Percentiles rank a stretch among this genome's conserved stretches.
Evolutionary conservation across 2,113 vertebrate species (phyloP).

Genomic region (Indri indri): DNA sequence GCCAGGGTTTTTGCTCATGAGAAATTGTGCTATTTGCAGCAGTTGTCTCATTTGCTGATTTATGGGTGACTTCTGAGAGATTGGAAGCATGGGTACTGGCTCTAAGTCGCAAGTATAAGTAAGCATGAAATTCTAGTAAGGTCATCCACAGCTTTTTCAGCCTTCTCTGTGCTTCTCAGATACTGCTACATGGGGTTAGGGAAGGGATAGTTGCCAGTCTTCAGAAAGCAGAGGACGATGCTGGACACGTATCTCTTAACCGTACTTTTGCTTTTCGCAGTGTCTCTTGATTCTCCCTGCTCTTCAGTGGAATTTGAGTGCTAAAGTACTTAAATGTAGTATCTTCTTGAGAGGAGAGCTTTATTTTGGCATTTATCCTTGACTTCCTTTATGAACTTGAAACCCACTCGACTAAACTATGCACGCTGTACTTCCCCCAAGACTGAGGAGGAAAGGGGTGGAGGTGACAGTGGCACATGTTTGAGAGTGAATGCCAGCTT

Average conservation of each 20-base stretch:
- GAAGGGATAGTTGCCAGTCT: background rate
- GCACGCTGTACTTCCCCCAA: background rate
- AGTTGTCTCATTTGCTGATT: constrained; percentile 46
- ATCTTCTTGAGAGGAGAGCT: background rate
- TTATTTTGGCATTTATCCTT: constrained; percentile 2
- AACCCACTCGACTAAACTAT: background rate
- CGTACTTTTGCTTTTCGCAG: background rate
- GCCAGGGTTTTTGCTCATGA: constrained; percentile 21
- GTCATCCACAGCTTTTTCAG: background rate
- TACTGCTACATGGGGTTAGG: background rate
- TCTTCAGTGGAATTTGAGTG: background rate
- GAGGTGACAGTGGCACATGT: background rate
- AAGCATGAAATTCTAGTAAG: constrained; percentile 61
- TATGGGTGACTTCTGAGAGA: constrained; percentile 50
- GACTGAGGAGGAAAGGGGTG: background rate
- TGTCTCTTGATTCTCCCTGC: background rate
- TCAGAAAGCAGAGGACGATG: background rate
- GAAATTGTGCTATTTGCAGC: constrained; percentile 52
- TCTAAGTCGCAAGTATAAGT: background rate
- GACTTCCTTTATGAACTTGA: constrained; percentile 20
- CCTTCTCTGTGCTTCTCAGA: background rate
- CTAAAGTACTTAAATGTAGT: background rate
- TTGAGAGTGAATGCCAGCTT: background rate
- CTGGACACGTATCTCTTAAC: background rate
- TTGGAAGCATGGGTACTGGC: constrained; percentile 18